A percentile compares a stretch with the other conserved stretches of the same genome.
phyloP scores from a whole-genome alignment of 2,888 invertebrate genomes.

The Lissocephala sabroskyi region DNA sequence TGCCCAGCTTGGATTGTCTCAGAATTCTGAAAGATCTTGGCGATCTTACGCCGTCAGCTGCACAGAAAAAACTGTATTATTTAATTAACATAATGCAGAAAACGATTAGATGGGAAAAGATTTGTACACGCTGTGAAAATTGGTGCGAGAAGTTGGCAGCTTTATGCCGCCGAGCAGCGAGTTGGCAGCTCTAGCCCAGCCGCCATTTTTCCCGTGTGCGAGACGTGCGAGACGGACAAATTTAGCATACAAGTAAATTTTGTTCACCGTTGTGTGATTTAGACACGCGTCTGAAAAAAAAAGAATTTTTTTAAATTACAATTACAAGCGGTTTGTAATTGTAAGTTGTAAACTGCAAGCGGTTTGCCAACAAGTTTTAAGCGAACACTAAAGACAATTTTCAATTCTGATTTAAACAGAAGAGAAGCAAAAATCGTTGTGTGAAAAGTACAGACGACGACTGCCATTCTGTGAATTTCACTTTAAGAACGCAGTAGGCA shows the following conservation, averaged over 20 bases:
- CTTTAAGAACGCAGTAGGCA: slow-evolving; percentile 46
- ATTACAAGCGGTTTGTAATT: slow-evolving; percentile 44
- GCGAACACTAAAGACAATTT: slow-evolving; percentile 7
- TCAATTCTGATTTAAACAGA: slow-evolving; percentile 31
- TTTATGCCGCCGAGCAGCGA: too few relatives aligned
- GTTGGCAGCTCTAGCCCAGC: slow-evolving; percentile 19
- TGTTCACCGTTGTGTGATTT: slow-evolving; percentile 48
- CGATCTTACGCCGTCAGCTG: too few relatives aligned
- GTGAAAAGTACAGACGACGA: slow-evolving; percentile 21
- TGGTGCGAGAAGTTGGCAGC: too few relatives aligned
- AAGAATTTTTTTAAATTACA: slow-evolving; percentile 40
- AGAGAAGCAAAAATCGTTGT: slow-evolving; percentile 18
- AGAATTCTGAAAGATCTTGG: too few relatives aligned
- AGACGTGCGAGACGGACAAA: slow-evolving; percentile 21
- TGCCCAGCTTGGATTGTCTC: too few relatives aligned
- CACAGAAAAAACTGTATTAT: too few relatives aligned
- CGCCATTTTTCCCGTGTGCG: slow-evolving; percentile 46
- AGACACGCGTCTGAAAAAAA: slow-evolving; percentile 54
- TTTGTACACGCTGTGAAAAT: too few relatives aligned
- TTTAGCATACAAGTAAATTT: neutral
- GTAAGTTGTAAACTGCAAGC: too few relatives aligned
- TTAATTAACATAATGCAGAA: too few relatives aligned
- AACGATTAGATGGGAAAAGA: too few relatives aligned
- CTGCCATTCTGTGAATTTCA: slow-evolving; percentile 26
- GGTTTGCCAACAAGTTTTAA: neutral